Conservation (phyloP, 2,113 vertebrate species). For the Chamaetylas fuelleborni region DNA sequence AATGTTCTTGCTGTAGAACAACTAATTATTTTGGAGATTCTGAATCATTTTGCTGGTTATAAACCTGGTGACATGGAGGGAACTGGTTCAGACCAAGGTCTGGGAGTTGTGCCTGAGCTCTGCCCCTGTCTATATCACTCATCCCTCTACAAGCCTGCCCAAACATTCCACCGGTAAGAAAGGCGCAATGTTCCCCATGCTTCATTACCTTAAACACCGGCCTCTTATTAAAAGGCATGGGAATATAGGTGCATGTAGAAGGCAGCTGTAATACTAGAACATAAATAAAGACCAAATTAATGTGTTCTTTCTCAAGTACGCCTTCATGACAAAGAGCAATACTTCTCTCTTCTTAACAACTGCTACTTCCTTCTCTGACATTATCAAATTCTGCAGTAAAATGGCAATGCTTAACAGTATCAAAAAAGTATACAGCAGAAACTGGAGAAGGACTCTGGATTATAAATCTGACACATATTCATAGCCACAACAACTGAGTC, state of each 20-base stretch:
- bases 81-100: neutral
- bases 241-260: neutral
- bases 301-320: neutral
- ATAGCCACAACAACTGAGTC: neutral
- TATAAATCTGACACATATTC: neutral
- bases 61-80: neutral
- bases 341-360: neutral
- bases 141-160: neutral
- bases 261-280: neutral
- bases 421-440: neutral
- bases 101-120: neutral
- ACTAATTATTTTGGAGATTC: neutral
- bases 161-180: neutral
- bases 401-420: neutral
- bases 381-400: conserved; percentile 20
- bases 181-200: neutral
- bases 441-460: neutral
- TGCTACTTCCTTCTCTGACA: neutral
- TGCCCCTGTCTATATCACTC: neutral
- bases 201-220: neutral
- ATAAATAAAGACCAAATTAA: conserved; percentile 10
- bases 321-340: neutral
- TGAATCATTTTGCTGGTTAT: neutral
- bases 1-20: neutral
- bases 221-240: conserved; percentile 16